Evolutionary conservation across 1,140 invertebrate genomes (phyloP).

Genomic region (Temnothorax curvispinosus): DNA sequence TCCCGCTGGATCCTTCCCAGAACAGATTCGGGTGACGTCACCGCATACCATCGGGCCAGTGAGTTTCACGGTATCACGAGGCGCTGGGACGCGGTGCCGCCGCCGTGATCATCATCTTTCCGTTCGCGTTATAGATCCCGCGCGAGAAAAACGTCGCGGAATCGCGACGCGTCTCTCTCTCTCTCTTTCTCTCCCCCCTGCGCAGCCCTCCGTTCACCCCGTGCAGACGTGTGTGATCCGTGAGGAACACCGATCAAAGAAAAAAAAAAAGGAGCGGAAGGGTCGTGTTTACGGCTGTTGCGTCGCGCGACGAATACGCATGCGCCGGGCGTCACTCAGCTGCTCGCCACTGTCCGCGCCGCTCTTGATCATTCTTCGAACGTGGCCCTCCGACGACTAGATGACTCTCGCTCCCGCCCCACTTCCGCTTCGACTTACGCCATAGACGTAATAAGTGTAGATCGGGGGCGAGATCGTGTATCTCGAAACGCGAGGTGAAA

Average conservation of each 20-base stretch:
- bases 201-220: conserved; percentile 26
- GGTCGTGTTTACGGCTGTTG: conserved; percentile 80
- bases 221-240: conserved; percentile 42
- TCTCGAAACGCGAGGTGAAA: too few relatives aligned
- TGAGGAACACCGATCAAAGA: conserved; percentile 35
- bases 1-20: conserved; percentile 82
- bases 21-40: conserved; percentile 83
- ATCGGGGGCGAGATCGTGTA: too few relatives aligned
- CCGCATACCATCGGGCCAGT: conserved; percentile 76
- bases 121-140: conserved; percentile 4
- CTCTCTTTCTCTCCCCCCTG: background rate
- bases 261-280: conserved; percentile 68
- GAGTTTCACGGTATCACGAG: conserved; percentile 61
- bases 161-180: background rate
- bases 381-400: background rate
- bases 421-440: background rate
- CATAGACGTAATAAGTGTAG: too few relatives aligned
- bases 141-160: conserved; percentile 63
- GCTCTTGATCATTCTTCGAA: background rate
- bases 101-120: conserved; percentile 53
- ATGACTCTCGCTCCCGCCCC: background rate
- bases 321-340: conserved; percentile 64
- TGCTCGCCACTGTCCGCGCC: background rate
- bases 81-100: background rate
- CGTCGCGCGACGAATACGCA: conserved; percentile 72